These are phyloP conservation scores for Gambusia holbrooki DNA, from an alignment of 2,113 vertebrate genomes.

Conservation along the genomic window DNA sequence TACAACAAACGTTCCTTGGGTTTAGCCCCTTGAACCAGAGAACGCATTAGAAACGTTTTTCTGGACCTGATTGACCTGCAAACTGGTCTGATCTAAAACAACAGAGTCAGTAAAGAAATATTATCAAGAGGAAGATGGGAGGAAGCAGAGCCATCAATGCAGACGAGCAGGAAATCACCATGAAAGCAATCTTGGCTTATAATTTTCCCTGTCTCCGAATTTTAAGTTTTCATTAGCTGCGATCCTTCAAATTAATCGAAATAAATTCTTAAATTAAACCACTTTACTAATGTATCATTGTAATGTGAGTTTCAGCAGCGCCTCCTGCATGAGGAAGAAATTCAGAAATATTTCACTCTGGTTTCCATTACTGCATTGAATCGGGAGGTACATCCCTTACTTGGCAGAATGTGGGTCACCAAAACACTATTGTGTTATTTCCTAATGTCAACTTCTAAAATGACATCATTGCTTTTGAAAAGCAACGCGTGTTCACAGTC, in stretches of 20 bases:
- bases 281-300: too few relatives aligned
- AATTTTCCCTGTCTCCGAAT: not conserved
- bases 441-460: not conserved
- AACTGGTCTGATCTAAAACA: not conserved
- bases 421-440: constrained; percentile 14
- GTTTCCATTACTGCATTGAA: not conserved
- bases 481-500: constrained; percentile 4
- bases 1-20: too few relatives aligned
- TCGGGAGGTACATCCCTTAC: not conserved
- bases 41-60: too few relatives aligned
- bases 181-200: not conserved
- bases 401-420: not conserved
- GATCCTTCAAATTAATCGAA: too few relatives aligned
- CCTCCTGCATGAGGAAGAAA: not conserved
- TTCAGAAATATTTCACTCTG: not conserved
- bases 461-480: not conserved
- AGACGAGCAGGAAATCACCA: too few relatives aligned
- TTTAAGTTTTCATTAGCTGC: not conserved
- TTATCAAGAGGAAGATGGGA: too few relatives aligned
- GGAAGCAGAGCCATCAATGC: too few relatives aligned
- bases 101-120: not conserved
- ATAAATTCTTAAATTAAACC: too few relatives aligned
- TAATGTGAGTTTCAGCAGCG: not conserved
- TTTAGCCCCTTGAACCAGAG: too few relatives aligned
- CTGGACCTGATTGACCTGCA: too few relatives aligned